Conservation (phyloP, 2,888 invertebrate genomes). For the Amorpha juglandis region DNA sequence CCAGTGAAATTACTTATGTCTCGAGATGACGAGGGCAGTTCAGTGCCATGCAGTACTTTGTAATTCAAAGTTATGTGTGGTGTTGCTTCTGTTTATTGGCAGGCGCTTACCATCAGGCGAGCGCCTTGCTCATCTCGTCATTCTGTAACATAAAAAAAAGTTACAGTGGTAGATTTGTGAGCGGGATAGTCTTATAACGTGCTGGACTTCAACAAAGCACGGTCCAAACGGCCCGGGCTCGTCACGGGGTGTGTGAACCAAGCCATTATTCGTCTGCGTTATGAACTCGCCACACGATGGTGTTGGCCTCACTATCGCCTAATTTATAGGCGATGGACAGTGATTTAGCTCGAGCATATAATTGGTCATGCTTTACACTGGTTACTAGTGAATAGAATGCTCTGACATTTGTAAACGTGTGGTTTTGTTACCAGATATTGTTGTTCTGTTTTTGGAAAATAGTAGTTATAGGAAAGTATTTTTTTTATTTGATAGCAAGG, state of each 20-base stretch:
- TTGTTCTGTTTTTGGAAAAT: not conserved
- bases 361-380: not conserved
- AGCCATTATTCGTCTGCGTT: not conserved
- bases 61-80: too few relatives aligned
- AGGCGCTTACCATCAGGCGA: too few relatives aligned
- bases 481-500: too few relatives aligned
- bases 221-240: not conserved
- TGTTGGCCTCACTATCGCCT: not conserved
- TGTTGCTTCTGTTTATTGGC: too few relatives aligned
- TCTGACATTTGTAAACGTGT: not conserved
- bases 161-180: too few relatives aligned
- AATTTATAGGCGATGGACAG: constrained; percentile 16
- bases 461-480: too few relatives aligned
- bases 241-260: not conserved
- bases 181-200: too few relatives aligned
- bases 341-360: constrained; percentile 9
- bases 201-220: not conserved
- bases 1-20: too few relatives aligned
- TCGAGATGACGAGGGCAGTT: too few relatives aligned
- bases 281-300: constrained; percentile 1
- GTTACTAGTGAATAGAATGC: not conserved
- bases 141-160: too few relatives aligned
- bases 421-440: not conserved
- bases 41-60: too few relatives aligned
- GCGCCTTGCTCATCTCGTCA: too few relatives aligned